phyloP scores from a whole-genome alignment of 2,797 vertebrate species.

The Coregonus ussuriensis region DNA sequence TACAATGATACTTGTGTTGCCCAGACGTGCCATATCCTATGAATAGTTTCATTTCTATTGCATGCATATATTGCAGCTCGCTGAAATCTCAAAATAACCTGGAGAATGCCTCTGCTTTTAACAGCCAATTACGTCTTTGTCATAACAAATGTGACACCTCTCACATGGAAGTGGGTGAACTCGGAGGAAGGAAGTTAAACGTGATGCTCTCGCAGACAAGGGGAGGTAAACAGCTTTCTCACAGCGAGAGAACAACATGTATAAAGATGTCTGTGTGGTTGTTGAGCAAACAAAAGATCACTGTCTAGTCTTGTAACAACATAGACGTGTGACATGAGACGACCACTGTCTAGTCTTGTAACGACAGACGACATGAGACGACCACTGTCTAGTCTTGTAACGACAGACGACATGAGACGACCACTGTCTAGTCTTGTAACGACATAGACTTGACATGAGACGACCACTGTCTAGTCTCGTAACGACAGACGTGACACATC shows the following conservation, averaged over 20 bases:
- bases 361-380: too few relatives aligned
- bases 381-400: too few relatives aligned
- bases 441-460: too few relatives aligned
- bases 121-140: constrained; percentile 28
- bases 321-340: not conserved
- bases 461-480: not conserved
- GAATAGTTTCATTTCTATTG: constrained; percentile 20
- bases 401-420: too few relatives aligned
- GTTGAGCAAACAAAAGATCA: not conserved
- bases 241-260: not conserved
- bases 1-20: constrained; percentile 14
- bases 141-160: constrained; percentile 25
- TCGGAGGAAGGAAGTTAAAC: constrained; percentile 7
- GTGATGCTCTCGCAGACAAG: not conserved
- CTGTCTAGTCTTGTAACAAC: not conserved
- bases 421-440: too few relatives aligned
- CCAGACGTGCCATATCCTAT: constrained; percentile 15
- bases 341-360: too few relatives aligned
- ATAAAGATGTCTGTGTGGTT: not conserved
- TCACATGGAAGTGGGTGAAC: constrained; percentile 9
- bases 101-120: not conserved
- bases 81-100: constrained; percentile 6
- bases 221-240: not conserved
- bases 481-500: too few relatives aligned
- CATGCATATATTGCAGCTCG: constrained; percentile 4